Evolutionary conservation across 2,113 vertebrate species (phyloP), one percentile per base, ranked within the genome.

Genomic region (Heterocephalus glaber): DNA sequence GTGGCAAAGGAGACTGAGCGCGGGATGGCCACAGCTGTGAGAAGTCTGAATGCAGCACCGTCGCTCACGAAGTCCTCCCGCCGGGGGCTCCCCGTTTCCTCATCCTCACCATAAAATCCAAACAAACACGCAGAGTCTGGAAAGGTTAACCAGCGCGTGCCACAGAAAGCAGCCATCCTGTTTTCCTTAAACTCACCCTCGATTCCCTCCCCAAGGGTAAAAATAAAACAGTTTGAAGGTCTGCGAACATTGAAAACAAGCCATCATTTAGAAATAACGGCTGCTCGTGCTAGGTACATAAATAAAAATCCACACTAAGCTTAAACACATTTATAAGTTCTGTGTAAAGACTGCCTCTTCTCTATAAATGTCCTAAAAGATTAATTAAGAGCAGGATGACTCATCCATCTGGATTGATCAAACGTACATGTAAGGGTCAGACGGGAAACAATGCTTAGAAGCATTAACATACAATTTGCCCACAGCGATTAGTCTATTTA

Each of bases 401-500:
- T 96, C 96, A 98, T 98, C 66, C 93, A 91, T 97, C 97, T 89
- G 91, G 63, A 93, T 89, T 97, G 98, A 97, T 98, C 98, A 97
- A 97, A 95, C 85, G 79, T 98, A 95, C 94, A 94, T 94, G 94
- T 97, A 93, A 98, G 97, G 97, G 92, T 97, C 97, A 95, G 91
- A 96, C 66, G 68, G 76, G 92, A 98, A 98, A 97, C 97, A 97
- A 97, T 95, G 97, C 84, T 92, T 90, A 89, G 95, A 94, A 81
- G 66, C 89, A 90, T 97, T 98, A 98, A 97, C 96, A 95, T 96
- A 97, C 96, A 96, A 98, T 98, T 97, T 98, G 95, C 95, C 68
- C 96, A 92, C 96, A 70, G 66, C 98, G 96, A 97, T 98, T 98
- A 98, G 93, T 98, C 98, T 97, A 97, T 98, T 97, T 98, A 95